Evolutionary conservation across 92 coral and sea anemone genomes (phyloP).

Genomic region (Epizoanthus illoricatus): DNA sequence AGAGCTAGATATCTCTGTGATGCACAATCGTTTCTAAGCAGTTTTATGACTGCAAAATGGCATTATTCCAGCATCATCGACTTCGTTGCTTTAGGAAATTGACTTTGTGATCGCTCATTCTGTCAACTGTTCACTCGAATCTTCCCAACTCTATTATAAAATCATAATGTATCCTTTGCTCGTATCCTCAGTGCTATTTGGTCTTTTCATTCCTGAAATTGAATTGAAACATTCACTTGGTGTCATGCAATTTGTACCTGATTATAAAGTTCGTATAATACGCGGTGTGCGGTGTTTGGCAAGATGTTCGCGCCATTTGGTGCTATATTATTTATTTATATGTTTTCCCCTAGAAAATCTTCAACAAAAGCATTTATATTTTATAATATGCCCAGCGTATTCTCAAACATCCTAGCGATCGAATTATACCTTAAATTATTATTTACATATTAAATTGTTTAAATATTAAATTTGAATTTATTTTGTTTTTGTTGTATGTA

Average conservation of each 20-base stretch:
- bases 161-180: not conserved
- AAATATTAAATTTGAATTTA: no score
- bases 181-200: not conserved
- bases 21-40: not conserved
- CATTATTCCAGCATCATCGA: not conserved
- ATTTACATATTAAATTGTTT: no score
- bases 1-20: not conserved
- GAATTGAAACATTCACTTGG: not conserved
- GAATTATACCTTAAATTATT: no score
- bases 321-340: not conserved
- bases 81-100: not conserved
- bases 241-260: not conserved
- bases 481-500: no score
- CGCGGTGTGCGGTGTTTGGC: not conserved
- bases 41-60: not conserved
- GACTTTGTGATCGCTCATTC: slow-evolving; percentile 2
- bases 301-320: not conserved
- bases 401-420: not conserved
- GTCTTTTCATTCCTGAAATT: not conserved
- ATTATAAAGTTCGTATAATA: no score
- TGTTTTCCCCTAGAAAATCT: not conserved
- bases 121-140: no score
- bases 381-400: not conserved
- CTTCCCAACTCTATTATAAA: no score
- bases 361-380: not conserved